Base-by-base conservation (phyloP, 1,140 invertebrate species). In the Drosophila ananassae region DNA sequence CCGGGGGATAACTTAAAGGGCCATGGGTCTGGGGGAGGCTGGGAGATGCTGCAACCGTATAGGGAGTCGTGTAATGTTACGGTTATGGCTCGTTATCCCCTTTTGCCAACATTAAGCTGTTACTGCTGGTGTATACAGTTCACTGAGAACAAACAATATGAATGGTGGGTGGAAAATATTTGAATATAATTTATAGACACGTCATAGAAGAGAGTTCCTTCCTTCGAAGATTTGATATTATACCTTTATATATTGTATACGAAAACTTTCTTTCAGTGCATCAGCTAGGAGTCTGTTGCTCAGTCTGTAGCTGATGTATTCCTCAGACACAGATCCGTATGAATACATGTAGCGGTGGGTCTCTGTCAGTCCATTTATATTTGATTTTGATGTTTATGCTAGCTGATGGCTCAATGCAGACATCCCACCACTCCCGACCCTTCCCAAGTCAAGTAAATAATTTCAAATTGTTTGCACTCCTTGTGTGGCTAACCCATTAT, bases 301-400 rank as follows among this genome's bases (percentile, higher is more conserved):
- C 25, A 6, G 5, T 53, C 67, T 67, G 77, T 74, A 71, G 46
- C 62, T 71, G 62, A 80, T 73, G 59, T 67, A 73, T 62, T 73
- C 60, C 52, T 61, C 48, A 66, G 77, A 63, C 55, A 52, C 25
- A 44, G 52, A 44, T 74, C 41, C 50, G 34, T 58, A 59, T 60
- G 46, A 66, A 62, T 75, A 50, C 48, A 51, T 32, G 46, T 41
- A 50, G 62, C 39, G 34, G 52, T 52, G 28, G 32, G 68, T 32
- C 56, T 62, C 66, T 68, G 79, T 60, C 64, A 68, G 82, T 82
- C 83, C 83, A 89, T 87, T 82, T 82, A 89, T 78, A 89, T 87
- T 89, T 87, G 78, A 89, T 89, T 87, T 89, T 87, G 78, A 89
- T 89, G 78, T 72, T 82, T 87, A 82, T 85, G 73, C 85, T 76